Conservation (phyloP, 2,113 vertebrate species). For the Sebastes fasciatus region DNA sequence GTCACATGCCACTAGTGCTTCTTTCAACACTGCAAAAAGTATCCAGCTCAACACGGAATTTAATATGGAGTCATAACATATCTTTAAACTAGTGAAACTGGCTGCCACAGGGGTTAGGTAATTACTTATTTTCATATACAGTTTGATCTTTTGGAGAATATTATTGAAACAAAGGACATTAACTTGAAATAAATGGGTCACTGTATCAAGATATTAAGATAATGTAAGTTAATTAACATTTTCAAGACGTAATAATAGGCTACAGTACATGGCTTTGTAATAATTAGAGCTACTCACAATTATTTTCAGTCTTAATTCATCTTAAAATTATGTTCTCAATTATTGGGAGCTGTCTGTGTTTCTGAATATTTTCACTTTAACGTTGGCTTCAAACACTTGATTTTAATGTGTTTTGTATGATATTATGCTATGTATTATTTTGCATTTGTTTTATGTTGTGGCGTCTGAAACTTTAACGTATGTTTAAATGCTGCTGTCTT, state of each 20-base stretch:
- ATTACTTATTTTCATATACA: neutral
- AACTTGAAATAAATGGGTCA: neutral
- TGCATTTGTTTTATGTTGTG: no score
- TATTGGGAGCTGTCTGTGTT: no score
- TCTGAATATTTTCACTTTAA: no score
- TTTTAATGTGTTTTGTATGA: no score
- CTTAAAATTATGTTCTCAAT: neutral
- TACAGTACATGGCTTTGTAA: neutral
- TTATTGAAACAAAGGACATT: neutral
- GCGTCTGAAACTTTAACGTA: no score
- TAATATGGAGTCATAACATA: conserved; percentile 56
- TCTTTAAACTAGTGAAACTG: conserved; percentile 25
- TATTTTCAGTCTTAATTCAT: neutral
- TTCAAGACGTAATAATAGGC: neutral
- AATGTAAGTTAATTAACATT: neutral
- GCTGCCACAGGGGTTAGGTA: neutral
- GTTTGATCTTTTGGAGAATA: neutral
- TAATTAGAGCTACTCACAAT: neutral
- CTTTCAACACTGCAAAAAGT: conserved; percentile 58
- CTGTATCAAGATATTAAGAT: neutral
- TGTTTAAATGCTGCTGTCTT: no score
- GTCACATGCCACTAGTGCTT: conserved; percentile 67
- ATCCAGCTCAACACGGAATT: conserved; percentile 55
- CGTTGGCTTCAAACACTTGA: no score
- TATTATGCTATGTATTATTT: no score